Evolutionary conservation across 1,140 invertebrate genomes (phyloP).

Genomic region (Cyphomyrmex costatus): DNA sequence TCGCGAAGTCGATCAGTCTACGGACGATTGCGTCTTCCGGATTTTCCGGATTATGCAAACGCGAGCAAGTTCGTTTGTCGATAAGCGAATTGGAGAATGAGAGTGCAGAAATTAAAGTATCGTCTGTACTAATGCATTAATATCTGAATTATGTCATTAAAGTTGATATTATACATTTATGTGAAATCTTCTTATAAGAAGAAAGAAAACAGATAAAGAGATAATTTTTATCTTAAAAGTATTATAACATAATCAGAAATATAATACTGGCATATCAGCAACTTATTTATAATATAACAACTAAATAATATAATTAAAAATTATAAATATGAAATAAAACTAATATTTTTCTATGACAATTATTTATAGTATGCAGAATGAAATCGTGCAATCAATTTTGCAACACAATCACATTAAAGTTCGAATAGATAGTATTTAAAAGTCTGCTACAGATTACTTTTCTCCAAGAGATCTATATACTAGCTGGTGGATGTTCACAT

Average conservation of each 20-base stretch:
- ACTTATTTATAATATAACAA: background rate
- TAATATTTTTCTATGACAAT: background rate
- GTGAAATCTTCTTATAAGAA: background rate
- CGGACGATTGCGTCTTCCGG: slow-evolving; percentile 69
- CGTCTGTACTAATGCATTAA: background rate
- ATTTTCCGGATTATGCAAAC: slow-evolving; percentile 71
- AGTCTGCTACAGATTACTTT: slow-evolving; percentile 28
- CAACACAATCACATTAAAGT: background rate
- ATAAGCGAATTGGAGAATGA: slow-evolving; percentile 30
- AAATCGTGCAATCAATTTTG: background rate
- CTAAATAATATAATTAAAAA: background rate
- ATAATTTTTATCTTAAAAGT: background rate
- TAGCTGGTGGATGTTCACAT: slow-evolving; percentile 36
- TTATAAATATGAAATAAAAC: background rate
- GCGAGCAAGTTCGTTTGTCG: slow-evolving; percentile 46
- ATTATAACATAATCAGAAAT: background rate
- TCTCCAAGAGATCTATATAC: slow-evolving; percentile 41
- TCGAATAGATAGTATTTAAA: slow-evolving; percentile 19
- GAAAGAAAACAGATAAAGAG: background rate
- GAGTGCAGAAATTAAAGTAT: slow-evolving; percentile 34
- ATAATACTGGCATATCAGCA: no score
- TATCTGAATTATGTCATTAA: slow-evolving; percentile 1
- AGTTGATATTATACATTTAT: background rate
- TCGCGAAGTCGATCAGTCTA: slow-evolving; percentile 73
- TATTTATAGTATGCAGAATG: background rate